Base-by-base conservation (phyloP, 2,113 vertebrate species). In the Tetrax tetrax region DNA sequence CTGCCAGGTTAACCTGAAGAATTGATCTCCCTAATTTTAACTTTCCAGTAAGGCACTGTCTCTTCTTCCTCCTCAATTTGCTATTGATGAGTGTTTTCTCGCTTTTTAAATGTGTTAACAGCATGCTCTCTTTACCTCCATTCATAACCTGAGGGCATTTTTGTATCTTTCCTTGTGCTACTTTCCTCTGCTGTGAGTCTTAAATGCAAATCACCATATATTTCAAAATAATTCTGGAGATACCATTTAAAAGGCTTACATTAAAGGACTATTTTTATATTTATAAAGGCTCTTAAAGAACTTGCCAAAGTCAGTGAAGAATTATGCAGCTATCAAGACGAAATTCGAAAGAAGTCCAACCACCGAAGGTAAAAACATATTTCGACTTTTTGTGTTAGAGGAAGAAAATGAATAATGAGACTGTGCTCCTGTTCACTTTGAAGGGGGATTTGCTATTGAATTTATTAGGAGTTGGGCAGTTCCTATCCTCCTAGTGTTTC, bases 281-380 rank as follows among this genome's bases (percentile, higher is more conserved):
- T 93, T 97, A 24, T 87, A 94, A 97, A 99, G 99, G 99, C 99
- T 96, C 98, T 99, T 87, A 99, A 98, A 96, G 99, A 99, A 98
- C 99, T 99, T 88, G 99, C 99, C 57, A 98, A 98, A 97, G 99
- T 99, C 61, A 99, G 99, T 95, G 98, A 99, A 97, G 99, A 99
- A 95, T 98, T 99, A 71, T 99, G 99, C 96, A 99, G 98, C 98
- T 99, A 99, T 97, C 99, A 99, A 98, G 98, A 99, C 94, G 99
- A 99, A 98, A 99, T 99, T 93, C 98, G 95, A 94, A 99, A 97
- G 96, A 98, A 95, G 93, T 98, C 98, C 76, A 97, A 78, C 93
- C 97, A 94, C 98, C 98, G 84, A 98, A 98, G 99, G 99, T 99
- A 98, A 92, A 91, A 74, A 51, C 10, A 37, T 83, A 18, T 92